These are phyloP conservation scores for Gnathonemus echidnorhynchus DNA, from an alignment of 2,113 vertebrate species.

Conservation along the genomic window DNA sequence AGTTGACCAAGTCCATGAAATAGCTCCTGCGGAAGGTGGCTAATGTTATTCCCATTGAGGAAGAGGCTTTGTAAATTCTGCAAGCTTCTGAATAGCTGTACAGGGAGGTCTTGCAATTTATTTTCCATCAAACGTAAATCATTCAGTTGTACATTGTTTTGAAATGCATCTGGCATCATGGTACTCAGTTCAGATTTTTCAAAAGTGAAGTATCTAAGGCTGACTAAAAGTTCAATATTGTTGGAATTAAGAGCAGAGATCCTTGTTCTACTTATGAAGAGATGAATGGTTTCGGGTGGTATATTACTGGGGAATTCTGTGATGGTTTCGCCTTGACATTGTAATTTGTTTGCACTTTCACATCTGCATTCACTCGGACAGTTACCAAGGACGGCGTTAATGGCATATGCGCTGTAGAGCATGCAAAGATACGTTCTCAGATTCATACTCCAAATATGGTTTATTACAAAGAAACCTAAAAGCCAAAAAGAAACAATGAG, in stretches of 20 bases:
- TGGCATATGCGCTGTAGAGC: conserved; percentile 41
- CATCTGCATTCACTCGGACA: conserved; percentile 54
- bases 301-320: conserved; percentile 46
- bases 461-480: conserved; percentile 1
- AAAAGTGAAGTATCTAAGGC: conserved; percentile 32
- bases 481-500: neutral
- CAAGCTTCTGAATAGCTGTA: conserved; percentile 64
- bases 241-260: conserved; percentile 45
- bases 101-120: conserved; percentile 49
- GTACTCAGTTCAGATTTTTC: conserved; percentile 38
- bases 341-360: neutral
- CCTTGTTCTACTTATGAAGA: conserved; percentile 37
- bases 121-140: conserved; percentile 36
- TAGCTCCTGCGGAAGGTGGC: conserved; percentile 48
- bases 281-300: conserved; percentile 24
- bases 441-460: conserved; percentile 40
- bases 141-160: conserved; percentile 35
- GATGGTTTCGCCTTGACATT: conserved; percentile 37
- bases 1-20: conserved; percentile 68
- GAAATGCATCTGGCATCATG: conserved; percentile 47
- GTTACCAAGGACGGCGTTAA: conserved; percentile 29
- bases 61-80: conserved; percentile 62
- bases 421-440: conserved; percentile 21
- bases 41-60: conserved; percentile 71
- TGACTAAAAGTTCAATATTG: conserved; percentile 40